Percentiles rank a stretch among this genome's conserved stretches.
These are phyloP conservation scores for Diadumene lineata DNA, from an alignment of 92 coral and sea anemone genomes.

Conservation along the genomic window DNA sequence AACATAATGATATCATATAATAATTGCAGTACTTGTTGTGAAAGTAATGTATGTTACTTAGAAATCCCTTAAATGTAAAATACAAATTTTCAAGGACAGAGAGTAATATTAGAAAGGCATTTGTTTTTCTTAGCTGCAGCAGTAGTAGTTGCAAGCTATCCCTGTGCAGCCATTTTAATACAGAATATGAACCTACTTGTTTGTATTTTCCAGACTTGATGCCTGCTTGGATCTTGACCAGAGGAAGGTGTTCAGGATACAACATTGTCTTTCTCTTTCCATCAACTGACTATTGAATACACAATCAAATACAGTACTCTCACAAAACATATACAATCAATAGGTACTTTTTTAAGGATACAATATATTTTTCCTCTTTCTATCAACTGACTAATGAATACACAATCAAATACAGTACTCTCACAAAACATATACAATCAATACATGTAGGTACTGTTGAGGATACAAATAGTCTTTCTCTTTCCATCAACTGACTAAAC, in stretches of 20 bases:
- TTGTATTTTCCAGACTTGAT: constrained; percentile 85
- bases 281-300: constrained; percentile 30
- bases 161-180: no score
- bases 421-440: neutral
- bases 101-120: no score
- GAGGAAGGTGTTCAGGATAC: constrained; percentile 87
- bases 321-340: neutral
- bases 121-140: no score
- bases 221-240: constrained; percentile 86
- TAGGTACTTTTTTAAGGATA: constrained; percentile 55
- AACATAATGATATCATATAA: neutral
- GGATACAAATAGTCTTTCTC: constrained; percentile 65
- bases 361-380: constrained; percentile 56
- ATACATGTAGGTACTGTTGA: constrained; percentile 23
- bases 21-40: no score
- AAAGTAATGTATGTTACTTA: no score
- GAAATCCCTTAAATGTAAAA: no score
- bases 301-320: neutral
- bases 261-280: constrained; percentile 59
- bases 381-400: constrained; percentile 34
- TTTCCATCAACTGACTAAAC: constrained; percentile 50
- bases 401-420: neutral
- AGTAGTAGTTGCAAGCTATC: no score
- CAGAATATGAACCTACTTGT: constrained; percentile 54
- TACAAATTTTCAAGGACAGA: no score